Evolutionary conservation across 92 coral and sea anemone species (phyloP).

Genomic region (Zoanthus sociatus): DNA sequence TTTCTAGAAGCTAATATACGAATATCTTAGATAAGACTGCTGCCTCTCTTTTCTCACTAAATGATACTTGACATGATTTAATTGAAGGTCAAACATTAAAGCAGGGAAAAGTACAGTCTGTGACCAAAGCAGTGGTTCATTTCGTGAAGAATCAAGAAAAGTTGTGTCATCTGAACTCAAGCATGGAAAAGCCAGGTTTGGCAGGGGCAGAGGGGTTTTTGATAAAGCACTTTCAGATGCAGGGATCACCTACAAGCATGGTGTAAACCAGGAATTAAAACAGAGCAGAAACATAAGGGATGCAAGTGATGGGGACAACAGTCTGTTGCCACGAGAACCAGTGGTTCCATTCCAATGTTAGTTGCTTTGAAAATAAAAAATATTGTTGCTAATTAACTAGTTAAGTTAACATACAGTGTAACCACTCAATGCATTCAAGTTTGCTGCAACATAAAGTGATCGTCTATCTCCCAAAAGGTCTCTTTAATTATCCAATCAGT

Average conservation of each 20-base stretch:
- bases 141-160: neutral
- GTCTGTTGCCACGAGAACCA: conserved; percentile 77
- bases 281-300: conserved; percentile 71
- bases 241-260: conserved; percentile 45
- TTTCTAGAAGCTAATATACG: too few relatives aligned
- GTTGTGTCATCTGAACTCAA: neutral
- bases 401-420: too few relatives aligned
- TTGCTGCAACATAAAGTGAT: too few relatives aligned
- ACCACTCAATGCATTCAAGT: too few relatives aligned
- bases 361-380: conserved; percentile 7
- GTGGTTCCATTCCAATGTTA: conserved; percentile 75
- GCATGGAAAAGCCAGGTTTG: conserved; percentile 17
- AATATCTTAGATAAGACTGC: too few relatives aligned
- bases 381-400: too few relatives aligned
- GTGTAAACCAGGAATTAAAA: conserved; percentile 45
- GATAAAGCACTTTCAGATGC: conserved; percentile 69
- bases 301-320: conserved; percentile 89
- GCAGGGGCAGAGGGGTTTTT: conserved; percentile 54
- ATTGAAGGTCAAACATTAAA: neutral
- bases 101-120: conserved; percentile 5
- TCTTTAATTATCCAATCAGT: too few relatives aligned
- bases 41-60: too few relatives aligned
- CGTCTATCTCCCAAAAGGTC: too few relatives aligned
- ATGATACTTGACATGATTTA: neutral
- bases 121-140: neutral